Base-by-base conservation (phyloP, 2,113 vertebrate species). In the Esox niger region DNA sequence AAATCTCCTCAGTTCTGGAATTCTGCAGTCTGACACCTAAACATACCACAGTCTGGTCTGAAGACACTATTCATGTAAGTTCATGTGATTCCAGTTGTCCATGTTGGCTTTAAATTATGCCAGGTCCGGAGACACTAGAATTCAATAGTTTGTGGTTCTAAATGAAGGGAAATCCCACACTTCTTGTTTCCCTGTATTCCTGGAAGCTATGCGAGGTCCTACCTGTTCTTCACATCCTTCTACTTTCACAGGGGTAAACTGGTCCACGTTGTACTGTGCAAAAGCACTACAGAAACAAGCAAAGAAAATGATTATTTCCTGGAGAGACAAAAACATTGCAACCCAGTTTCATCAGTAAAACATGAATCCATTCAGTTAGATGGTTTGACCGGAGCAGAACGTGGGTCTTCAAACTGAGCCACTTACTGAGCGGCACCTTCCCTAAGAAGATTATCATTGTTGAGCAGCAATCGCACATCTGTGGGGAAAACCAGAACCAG, bases 211-310 rank as follows among this genome's bases (percentile, higher is more conserved):
- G n/a, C 11, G 7, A n/a, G n/a, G n/a, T 11, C 84, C 73, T 93
- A 98, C 95, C 95, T 96, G 95, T 79, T 98, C 96, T 47, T 98
- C 95, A 2, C 95, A 95, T 84, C 95, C 94, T 75, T 97, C 94
- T 70, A 97, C 79, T 91, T 96, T 98, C 85, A 95, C 95, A 32
- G 96, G 95, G 70, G 95, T 97, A 88, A 98, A 98, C 94, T 98
- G 96, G 91, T 98, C 96, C 94, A 98, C 84, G 88, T 98, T 98
- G 88, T 98, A 98, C 81, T 98, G 95, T 89, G 95, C 95, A 95
- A 98, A 98, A 25, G 95, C 96, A 90, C 96, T 98, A 17, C 70
- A 32, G 3, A 43, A 25, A 57, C 17, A 54, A 23, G 2, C 32
- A 26, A 2, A 25, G 52, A 30, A 55, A 32, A 63, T 17, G 10